A percentile compares a stretch with the other conserved stretches of the same genome.
Evolutionary conservation across 2,113 vertebrate genomes (phyloP).

Genomic region (Urocitellus parryii): DNA sequence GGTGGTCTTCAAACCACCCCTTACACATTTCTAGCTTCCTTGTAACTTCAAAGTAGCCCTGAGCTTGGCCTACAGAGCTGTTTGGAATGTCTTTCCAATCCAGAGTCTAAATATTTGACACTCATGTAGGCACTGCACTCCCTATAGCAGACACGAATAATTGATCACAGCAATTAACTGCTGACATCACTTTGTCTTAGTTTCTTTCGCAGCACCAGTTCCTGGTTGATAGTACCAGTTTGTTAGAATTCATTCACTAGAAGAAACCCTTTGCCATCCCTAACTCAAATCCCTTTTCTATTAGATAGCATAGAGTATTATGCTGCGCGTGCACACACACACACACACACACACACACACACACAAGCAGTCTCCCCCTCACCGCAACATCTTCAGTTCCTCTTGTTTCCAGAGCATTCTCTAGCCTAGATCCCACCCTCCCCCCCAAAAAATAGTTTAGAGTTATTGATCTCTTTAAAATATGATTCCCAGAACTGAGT

Average conservation of each 20-base stretch:
- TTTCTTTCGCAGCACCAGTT: constrained; percentile 20
- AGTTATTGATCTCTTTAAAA: constrained; percentile 46
- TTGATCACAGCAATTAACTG: constrained; percentile 18
- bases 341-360: too few species aligned
- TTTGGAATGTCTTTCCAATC: neutral
- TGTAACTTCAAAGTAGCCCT: neutral
- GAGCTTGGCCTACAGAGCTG: neutral
- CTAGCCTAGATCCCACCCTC: neutral
- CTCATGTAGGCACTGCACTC: neutral
- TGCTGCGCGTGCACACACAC: neutral
- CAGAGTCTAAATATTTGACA: neutral
- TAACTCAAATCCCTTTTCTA: neutral
- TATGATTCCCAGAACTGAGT: constrained; percentile 21
- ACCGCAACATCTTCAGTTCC: constrained; percentile 24
- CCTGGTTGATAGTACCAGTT: neutral
- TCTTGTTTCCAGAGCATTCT: constrained; percentile 39
- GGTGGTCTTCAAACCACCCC: neutral
- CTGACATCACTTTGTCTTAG: neutral
- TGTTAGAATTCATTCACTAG: neutral
- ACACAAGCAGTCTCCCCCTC: too few species aligned
- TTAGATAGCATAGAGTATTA: neutral
- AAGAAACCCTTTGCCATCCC: neutral
- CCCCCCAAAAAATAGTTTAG: neutral
- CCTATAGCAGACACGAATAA: neutral
- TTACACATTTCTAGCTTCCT: neutral